phyloP scores from a whole-genome alignment of 1,140 invertebrate genomes.

The Aethina tumida region DNA sequence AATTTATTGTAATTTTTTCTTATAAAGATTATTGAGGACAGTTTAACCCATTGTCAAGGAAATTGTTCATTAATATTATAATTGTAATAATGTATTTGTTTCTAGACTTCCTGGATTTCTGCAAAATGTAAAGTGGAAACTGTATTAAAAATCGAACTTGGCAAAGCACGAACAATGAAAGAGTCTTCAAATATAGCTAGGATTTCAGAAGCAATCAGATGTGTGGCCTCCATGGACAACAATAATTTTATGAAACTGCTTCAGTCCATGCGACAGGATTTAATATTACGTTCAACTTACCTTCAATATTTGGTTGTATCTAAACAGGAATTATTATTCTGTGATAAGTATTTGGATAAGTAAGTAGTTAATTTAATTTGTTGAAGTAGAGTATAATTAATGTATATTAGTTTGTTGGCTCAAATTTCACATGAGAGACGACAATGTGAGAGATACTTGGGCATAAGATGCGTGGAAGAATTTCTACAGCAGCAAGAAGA shows the following conservation, averaged over 20 bases:
- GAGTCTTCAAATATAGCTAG: constrained; percentile 75
- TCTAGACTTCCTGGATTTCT: constrained; percentile 13
- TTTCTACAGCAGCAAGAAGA: constrained; percentile 67
- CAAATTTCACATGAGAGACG: constrained; percentile 58
- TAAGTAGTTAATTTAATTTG: constrained; percentile 33
- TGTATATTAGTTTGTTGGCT: constrained; percentile 45
- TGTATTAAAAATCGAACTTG: constrained; percentile 70
- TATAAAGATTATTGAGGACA: no score
- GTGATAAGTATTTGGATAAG: constrained; percentile 67
- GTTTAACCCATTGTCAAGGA: no score
- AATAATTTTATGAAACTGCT: constrained; percentile 68
- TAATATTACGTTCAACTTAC: constrained; percentile 68
- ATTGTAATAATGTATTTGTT: constrained; percentile 4
- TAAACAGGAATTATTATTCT: constrained; percentile 71
- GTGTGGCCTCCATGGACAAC: constrained; percentile 63
- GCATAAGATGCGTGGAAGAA: constrained; percentile 66
- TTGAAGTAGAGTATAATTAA: constrained; percentile 6
- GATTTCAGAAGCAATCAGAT: constrained; percentile 71
- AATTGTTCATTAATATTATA: no score
- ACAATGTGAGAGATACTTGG: constrained; percentile 67
- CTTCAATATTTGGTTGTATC: constrained; percentile 77
- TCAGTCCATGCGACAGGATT: constrained; percentile 69
- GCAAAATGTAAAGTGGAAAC: constrained; percentile 49
- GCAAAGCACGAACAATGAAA: constrained; percentile 80
- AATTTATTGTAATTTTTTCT: no score